A percentile compares a stretch with the other conserved stretches of the same genome.
phyloP scores from a whole-genome alignment of 2,797 vertebrate genomes.

The Rhinatrema bivittatum region DNA sequence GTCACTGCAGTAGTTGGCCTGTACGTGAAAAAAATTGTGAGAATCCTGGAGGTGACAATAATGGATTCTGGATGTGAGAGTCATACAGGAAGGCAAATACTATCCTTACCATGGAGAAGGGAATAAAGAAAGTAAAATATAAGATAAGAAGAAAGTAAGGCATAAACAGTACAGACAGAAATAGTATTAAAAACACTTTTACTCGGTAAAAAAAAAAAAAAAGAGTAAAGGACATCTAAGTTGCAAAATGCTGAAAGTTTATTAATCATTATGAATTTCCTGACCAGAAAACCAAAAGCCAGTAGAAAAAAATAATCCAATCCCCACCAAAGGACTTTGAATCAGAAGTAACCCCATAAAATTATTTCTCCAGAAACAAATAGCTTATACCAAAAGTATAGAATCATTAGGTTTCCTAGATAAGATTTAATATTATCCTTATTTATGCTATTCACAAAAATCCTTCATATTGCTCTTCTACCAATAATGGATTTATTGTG shows the following conservation, averaged over 20 bases:
- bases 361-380: constrained; percentile 18
- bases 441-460: constrained; percentile 35
- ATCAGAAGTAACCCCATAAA: constrained; percentile 24
- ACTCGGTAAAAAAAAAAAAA: constrained; percentile 9
- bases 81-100: too few species aligned
- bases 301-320: constrained; percentile 25
- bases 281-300: constrained; percentile 7
- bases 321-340: constrained; percentile 19
- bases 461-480: constrained; percentile 31
- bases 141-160: too few species aligned
- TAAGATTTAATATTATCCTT: constrained; percentile 34
- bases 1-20: too few species aligned
- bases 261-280: constrained; percentile 26
- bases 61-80: too few species aligned
- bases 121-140: too few species aligned
- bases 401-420: constrained; percentile 11
- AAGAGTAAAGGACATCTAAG: background rate
- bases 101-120: too few species aligned
- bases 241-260: constrained; percentile 44
- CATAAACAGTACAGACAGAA: too few species aligned
- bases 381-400: constrained; percentile 30
- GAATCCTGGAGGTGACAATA: too few species aligned
- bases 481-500: constrained; percentile 35
- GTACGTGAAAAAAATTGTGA: too few species aligned
- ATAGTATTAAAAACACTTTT: too few species aligned